Base-by-base conservation (phyloP, 1,140 invertebrate species). In the Atta colombica region DNA sequence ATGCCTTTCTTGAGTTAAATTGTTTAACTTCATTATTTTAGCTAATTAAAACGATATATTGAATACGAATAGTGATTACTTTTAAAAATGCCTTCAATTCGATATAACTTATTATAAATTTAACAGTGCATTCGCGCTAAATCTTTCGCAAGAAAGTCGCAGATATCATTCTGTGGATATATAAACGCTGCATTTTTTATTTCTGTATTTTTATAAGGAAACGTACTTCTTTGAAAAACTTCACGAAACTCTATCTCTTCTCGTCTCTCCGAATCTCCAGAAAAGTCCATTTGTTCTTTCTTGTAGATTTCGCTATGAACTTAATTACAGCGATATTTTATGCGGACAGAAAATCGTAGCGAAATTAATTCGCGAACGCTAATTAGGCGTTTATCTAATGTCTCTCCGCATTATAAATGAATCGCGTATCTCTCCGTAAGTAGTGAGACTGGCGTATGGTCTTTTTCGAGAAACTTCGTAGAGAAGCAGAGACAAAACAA, bases 331-430 rank as follows among this genome's bases (percentile, higher is more conserved):
- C 21, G 10, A 71, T 71, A 81, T 69, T 45, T 81, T 18, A 21
- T n/a, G 10, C 18, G 49, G 31, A 51, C 45, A 14, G 28, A 35
- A 14, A 21, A 51, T 35, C 45, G 63, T 81, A 45, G n/a, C 10
- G 12, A 71, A 81, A 81, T 81, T 81, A 81, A 35, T 45, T 58
- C 21, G 65, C 31, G 21, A 69, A 71, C 65, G 51, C 71, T 71
- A 81, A 81, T 81, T 71, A 58, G 78, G 21, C 21, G 78, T 69
- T 80, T 80, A 80, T 69, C 77, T 80, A 69, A 51, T 7, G 39
- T 31, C 28, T 51, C 45, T 18, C 45, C 45, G 12, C 39, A 45
- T 69, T 81, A 81, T 81, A 71, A 81, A 81, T 71, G 65, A 71
- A 68, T 31, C 49, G 21, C n/a, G 31, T 25, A 39, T 53, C n/a